A percentile compares a stretch with the other conserved stretches of the same genome.
These are phyloP conservation scores for Drosophila stalkeri DNA, from an alignment of 2,888 invertebrate species.

Conservation along the genomic window DNA sequence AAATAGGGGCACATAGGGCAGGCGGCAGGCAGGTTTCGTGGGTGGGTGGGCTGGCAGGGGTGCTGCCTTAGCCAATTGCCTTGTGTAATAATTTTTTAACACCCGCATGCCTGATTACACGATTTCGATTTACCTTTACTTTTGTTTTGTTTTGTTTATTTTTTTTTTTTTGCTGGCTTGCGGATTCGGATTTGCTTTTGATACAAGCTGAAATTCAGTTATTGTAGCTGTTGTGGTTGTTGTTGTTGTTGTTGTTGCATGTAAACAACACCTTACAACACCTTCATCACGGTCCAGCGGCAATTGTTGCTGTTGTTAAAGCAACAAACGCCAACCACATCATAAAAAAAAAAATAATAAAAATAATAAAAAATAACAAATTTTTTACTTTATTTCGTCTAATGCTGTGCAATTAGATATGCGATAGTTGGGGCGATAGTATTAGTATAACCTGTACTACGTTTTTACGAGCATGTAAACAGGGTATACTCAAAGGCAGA, in stretches of 20 bases:
- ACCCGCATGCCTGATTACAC: constrained; percentile 74
- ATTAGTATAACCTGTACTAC: not conserved
- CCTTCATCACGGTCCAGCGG: constrained; percentile 78
- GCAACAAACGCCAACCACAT: constrained; percentile 25
- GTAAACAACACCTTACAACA: constrained; percentile 78
- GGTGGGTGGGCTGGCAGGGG: not conserved
- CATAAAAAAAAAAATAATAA: constrained; percentile 34
- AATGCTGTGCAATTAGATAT: constrained; percentile 29
- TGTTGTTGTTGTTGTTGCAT: constrained; percentile 56
- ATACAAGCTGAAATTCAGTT: constrained; percentile 48
- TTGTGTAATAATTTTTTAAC: constrained; percentile 71
- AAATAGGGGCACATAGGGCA: constrained; percentile 1
- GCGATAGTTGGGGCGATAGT: constrained; percentile 50
- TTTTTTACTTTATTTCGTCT: constrained; percentile 43
- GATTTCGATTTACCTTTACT: constrained; percentile 56
- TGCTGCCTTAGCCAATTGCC: constrained; percentile 20
- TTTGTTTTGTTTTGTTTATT: constrained; percentile 3
- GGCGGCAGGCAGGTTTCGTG: not conserved
- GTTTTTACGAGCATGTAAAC: not conserved
- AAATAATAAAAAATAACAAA: constrained; percentile 20
- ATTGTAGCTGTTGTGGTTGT: constrained; percentile 24
- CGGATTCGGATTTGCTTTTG: constrained; percentile 37
- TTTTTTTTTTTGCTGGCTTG: not conserved
- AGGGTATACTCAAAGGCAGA: not conserved
- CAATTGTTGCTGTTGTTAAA: constrained; percentile 34